Conservation (phyloP, 2,797 vertebrate species). For the Notolepis coatsorum region DNA sequence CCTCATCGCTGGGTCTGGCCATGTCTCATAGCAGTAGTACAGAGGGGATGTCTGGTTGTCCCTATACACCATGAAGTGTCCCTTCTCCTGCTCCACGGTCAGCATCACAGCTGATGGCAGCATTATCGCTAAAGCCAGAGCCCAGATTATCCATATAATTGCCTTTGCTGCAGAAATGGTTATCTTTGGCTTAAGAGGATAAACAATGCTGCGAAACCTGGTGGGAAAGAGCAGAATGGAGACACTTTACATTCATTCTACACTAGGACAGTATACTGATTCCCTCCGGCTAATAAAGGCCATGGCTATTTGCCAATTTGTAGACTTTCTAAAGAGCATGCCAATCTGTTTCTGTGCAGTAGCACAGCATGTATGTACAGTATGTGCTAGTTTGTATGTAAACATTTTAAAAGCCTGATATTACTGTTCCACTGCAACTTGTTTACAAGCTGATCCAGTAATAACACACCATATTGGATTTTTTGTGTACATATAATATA, state of each 20-base stretch:
- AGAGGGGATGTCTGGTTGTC: constrained; percentile 74
- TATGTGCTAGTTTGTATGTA: no score
- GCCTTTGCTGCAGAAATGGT: constrained; percentile 77
- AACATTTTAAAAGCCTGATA: no score
- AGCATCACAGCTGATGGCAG: constrained; percentile 80
- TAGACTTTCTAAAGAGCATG: not conserved
- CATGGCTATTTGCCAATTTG: not conserved
- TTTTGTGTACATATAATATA: no score
- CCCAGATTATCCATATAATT: constrained; percentile 81
- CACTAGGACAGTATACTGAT: no score
- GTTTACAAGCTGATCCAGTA: no score
- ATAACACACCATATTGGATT: no score
- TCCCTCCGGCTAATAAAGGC: no score
- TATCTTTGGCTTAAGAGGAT: constrained; percentile 82
- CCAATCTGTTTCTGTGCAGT: not conserved
- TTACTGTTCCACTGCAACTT: no score
- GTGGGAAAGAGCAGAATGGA: not conserved
- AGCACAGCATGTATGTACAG: not conserved
- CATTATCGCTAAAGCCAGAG: constrained; percentile 80
- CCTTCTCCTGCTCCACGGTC: constrained; percentile 74
- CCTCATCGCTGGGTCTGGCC: constrained; percentile 80
- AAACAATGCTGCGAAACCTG: constrained; percentile 86
- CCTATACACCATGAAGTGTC: constrained; percentile 77
- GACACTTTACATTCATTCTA: no score
- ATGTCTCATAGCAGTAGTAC: constrained; percentile 84